A percentile compares a stretch with the other conserved stretches of the same genome.
phyloP scores from a whole-genome alignment of 2,797 vertebrate species.

The Ctenopoma kingsleyae region DNA sequence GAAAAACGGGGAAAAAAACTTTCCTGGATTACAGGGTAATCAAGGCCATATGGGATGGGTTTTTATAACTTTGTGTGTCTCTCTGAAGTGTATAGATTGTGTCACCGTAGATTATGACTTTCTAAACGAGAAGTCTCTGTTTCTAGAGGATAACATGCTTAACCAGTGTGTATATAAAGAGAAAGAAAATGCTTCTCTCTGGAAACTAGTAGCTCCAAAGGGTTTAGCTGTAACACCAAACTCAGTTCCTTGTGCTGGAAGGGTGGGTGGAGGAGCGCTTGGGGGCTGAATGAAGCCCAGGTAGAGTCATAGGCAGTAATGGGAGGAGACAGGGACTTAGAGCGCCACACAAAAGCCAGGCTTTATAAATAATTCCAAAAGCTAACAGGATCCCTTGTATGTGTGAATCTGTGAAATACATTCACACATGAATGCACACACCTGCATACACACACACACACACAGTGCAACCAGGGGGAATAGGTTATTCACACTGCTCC shows the following conservation, averaged over 20 bases:
- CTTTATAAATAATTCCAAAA: constrained; percentile 91
- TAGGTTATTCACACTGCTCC: constrained; percentile 70
- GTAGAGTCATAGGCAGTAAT: constrained; percentile 87
- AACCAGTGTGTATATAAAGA: constrained; percentile 9
- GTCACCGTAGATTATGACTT: constrained; percentile 42
- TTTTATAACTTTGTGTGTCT: constrained; percentile 53
- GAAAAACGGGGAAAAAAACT: constrained; percentile 45
- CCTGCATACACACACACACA: constrained; percentile 44
- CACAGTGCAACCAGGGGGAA: constrained; percentile 64
- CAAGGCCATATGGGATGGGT: constrained; percentile 69
- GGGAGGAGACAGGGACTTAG: constrained; percentile 88
- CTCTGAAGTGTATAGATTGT: constrained; percentile 43
- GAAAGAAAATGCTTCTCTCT: constrained; percentile 28
- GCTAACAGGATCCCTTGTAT: constrained; percentile 85
- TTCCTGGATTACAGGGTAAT: constrained; percentile 72
- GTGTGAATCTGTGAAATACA: constrained; percentile 80
- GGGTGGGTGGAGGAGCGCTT: constrained; percentile 57
- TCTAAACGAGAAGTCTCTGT: constrained; percentile 31
- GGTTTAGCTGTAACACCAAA: constrained; percentile 57
- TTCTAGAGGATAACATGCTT: constrained; percentile 13
- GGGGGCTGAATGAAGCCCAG: constrained; percentile 72
- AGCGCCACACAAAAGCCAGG: constrained; percentile 86
- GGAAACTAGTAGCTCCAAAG: constrained; percentile 38
- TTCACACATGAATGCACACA: constrained; percentile 71
- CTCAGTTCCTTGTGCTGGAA: constrained; percentile 46